These are phyloP conservation scores for Taxidea taxus DNA, from an alignment of 2,113 vertebrate genomes.

Conservation along the genomic window DNA sequence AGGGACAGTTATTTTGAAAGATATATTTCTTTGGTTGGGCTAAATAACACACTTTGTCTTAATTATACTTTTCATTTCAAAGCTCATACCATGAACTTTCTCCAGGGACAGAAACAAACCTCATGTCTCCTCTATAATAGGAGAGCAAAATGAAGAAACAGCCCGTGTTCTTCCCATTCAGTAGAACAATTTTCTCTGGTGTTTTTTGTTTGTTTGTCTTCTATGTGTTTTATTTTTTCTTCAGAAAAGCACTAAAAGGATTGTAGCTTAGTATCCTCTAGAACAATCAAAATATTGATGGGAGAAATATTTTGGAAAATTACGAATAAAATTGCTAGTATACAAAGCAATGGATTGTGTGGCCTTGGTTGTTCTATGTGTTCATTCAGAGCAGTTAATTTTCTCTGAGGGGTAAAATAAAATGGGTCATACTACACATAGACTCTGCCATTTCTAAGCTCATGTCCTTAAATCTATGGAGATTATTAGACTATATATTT, in stretches of 20 bases:
- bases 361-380: constrained; percentile 40
- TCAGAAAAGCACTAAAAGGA: neutral
- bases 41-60: constrained; percentile 83
- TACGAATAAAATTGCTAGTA: constrained; percentile 55
- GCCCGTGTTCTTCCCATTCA: constrained; percentile 55
- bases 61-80: constrained; percentile 84
- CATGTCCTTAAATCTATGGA: neutral
- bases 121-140: constrained; percentile 71
- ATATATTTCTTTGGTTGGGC: constrained; percentile 79
- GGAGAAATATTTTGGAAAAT: constrained; percentile 74
- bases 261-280: constrained; percentile 70
- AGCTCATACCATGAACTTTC: constrained; percentile 73
- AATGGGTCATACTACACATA: constrained; percentile 50
- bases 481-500: neutral
- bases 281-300: constrained; percentile 63
- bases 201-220: neutral
- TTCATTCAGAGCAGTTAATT: constrained; percentile 63
- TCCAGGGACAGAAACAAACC: constrained; percentile 79
- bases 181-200: constrained; percentile 43
- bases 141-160: constrained; percentile 79
- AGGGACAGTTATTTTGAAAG: constrained; percentile 81
- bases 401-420: constrained; percentile 64
- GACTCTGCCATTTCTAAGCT: constrained; percentile 23
- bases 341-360: constrained; percentile 65
- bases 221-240: constrained; percentile 53